Base-by-base conservation (phyloP, 2,888 invertebrate genomes). In the Cepaea hortensis region DNA sequence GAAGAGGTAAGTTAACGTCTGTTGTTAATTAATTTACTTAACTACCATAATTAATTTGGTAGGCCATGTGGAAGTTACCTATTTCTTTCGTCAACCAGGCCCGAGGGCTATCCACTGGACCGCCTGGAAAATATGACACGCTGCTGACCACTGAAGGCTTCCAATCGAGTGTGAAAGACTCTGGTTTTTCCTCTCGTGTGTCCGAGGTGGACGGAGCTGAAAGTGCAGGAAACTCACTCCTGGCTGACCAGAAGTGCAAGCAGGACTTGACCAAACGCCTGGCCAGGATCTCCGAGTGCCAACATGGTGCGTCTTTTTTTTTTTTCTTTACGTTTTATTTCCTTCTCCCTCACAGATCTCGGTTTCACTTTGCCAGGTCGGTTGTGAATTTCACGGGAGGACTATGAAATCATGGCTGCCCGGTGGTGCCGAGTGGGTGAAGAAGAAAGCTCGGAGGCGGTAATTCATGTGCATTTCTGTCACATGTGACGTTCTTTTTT, bases 111-210 rank as follows among this genome's bases (percentile, higher is more conserved):
- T 68, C 84, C 65, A 73, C 81, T 81, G 87, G 84, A 81, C 72
- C 81, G 81, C 75, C 61, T 46, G 70, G 65, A 23, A 85, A 85
- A 81, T 75, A 75, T 20, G 85, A 73, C 75, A 62, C 48, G 76
- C 11, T 77, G 82, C 86, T 86, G 85, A 81, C 84, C 65, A 73
- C 62, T 61, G 81, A 68, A n/a, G 50, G 72, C 85, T 76, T 81
- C 73, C 83, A 35, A 55, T 35, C 18, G 85, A 55, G 79, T 79
- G 35, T 79, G 70, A 85, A 87, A 72, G 88, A 88, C 86, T 88
- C 88, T 55, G 88, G 88, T 70, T 88, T 88, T 87, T 88, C 88
- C 81, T 88, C 88, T 68, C 87, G 88, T 11, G 81, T 88, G 81
- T 88, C 88, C 15, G 88, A 88, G 79, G 88, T 87, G 85, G 88